Base-by-base conservation (phyloP, 2,888 invertebrate genomes). In the Scaeva pyrastri region DNA sequence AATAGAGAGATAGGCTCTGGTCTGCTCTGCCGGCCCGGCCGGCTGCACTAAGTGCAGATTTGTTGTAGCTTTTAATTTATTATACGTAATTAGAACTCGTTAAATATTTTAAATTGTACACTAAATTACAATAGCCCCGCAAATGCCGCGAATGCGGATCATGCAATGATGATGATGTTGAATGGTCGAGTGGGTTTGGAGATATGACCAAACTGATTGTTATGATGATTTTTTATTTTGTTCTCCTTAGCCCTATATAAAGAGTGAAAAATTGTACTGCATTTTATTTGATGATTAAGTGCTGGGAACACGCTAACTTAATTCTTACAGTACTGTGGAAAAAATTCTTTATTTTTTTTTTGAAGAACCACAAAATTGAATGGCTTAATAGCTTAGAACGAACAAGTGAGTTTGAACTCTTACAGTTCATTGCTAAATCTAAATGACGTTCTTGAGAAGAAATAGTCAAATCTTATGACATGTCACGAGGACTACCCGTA, bases 91-190 rank as follows among this genome's bases (percentile, higher is more conserved):
- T 85, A 81, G 68, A 77, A 81, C 85, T 85, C 81, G 85, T 85
- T 80, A 85, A 85, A 81, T 81, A 77, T 85, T 80, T 72, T 66
- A 85, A 85, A 80, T 80, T 76, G 41, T 76, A 72, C 45, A 62
- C 68, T 68, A 66, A 68, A 85, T 81, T 60, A 66, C 66, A 19
- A 66, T 85, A 31, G 23, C 39, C 50, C 39, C 60, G 12, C 56
- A 36, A 14, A 23, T 23, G 14, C 7, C 12, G 0, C 14, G 52
- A 52, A 60, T 60, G 19, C 5, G 50, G n/a, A 31, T 48, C 55
- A 74, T 55, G 66, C 66, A 21, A 55, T 76, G 48, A n/a, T n/a
- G n/a, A n/a, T n/a, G 64, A 16, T 60, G 45, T 66, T 62, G 68
- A 73, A 62, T 48, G 75, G 75, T 80, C 62, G 75, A 58, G 58